Base-by-base conservation (phyloP, 2,797 vertebrate species). In the Onychomys leucogaster region DNA sequence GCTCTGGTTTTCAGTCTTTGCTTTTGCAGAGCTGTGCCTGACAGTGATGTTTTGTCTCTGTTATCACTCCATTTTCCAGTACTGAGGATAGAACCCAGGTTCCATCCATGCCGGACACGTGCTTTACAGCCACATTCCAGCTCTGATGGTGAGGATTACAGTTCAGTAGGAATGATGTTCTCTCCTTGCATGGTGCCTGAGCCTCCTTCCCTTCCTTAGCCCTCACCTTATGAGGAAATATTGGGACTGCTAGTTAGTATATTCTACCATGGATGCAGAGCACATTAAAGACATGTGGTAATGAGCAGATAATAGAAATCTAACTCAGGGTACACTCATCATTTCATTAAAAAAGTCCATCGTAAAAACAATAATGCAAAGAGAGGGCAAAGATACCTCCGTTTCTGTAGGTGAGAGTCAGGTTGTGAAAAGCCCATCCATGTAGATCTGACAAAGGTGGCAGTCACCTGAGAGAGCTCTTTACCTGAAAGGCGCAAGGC, bases 401-500 rank as follows among this genome's bases (percentile, higher is more conserved):
- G 69, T 95, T 96, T 98, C 87, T 97, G 84, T 88, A 73, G 82
- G 93, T 96, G 94, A 95, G 78, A 96, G 21, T 37, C 88, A 83
- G 93, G 93, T 78, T 94, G 97, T 95, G 97, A 97, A 95, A 92
- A 97, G 94, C 95, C 91, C 63, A 87, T 95, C 97, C 96, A 65
- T 97, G 97, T 97, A 96, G 97, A 98, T 92, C 96, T 96, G 95
- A 97, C 95, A 95, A 97, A 52, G 52, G 90, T 97, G 97, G 80
- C 96, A 94, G 97, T 95, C 96, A 94, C 96, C 97, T 95, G 95
- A 97, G 96, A 94, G 96, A 95, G 95, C 96, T 98, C 98, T 97
- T 95, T 0, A 96, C 96, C 97, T 98, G 96, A 98, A 97, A 98
- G 97, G 96, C 98, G 95, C 98, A 97, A 98, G 90, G 96, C 94